Evolutionary conservation across 2,888 invertebrate species (phyloP).

Genomic region (Cistogaster globosa): DNA sequence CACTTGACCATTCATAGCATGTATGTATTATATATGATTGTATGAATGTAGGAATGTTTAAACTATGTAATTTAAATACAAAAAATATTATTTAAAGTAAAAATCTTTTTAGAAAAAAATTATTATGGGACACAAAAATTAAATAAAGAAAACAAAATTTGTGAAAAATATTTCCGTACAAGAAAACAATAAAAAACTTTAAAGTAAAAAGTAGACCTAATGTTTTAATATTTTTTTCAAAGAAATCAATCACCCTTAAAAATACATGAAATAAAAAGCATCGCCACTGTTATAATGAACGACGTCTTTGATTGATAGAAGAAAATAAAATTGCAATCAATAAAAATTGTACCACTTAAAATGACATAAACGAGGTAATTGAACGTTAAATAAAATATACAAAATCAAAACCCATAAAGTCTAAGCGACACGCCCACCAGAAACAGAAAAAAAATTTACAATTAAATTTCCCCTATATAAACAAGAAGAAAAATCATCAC

Average conservation of each 20-base stretch:
- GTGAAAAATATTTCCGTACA: constrained; percentile 34
- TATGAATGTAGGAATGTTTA: too few species aligned
- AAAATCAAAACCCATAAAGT: constrained; percentile 65
- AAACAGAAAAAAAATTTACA: background rate
- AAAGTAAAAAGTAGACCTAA: background rate
- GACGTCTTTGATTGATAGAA: background rate
- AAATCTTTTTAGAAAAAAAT: too few species aligned
- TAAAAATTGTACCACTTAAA: constrained; percentile 54
- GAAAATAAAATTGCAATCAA: constrained; percentile 28
- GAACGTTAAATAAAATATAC: constrained; percentile 61
- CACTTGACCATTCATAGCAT: too few species aligned
- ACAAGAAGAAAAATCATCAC: constrained; percentile 26
- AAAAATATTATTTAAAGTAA: too few species aligned
- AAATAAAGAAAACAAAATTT: background rate
- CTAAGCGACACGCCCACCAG: constrained; percentile 65
- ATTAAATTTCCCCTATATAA: constrained; percentile 51
- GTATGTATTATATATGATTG: too few species aligned
- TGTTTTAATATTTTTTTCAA: constrained; percentile 3
- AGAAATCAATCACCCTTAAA: constrained; percentile 62
- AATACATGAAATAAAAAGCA: constrained; percentile 3
- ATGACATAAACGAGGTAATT: constrained; percentile 68
- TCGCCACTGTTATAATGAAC: constrained; percentile 21
- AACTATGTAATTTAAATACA: too few species aligned
- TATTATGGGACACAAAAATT: background rate
- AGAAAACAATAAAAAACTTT: constrained; percentile 6